A percentile compares a stretch with the other conserved stretches of the same genome.
phyloP scores from a whole-genome alignment of 2,797 vertebrate genomes.

The Rhynchotus rufescens region DNA sequence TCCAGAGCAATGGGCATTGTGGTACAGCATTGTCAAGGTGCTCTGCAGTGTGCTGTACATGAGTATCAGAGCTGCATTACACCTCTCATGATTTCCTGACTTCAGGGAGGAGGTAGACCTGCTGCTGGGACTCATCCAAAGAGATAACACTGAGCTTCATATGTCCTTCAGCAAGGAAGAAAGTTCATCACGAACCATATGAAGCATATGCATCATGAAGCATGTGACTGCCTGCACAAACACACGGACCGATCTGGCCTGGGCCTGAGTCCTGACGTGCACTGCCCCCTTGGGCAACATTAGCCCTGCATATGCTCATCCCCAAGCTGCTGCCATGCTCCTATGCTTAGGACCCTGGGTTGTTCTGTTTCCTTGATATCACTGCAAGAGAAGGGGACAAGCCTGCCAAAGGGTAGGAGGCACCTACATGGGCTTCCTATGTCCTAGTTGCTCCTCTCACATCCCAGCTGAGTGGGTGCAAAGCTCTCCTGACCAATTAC shows the following conservation, averaged over 20 bases:
- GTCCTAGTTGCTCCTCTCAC: not conserved
- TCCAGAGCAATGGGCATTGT: not conserved
- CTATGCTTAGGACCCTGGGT: not conserved
- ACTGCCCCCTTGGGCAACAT: not conserved
- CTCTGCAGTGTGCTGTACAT: not conserved
- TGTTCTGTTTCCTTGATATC: not conserved
- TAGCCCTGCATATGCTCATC: not conserved
- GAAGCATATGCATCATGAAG: not conserved
- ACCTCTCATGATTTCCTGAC: not conserved
- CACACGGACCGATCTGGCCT: not conserved
- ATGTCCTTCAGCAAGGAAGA: not conserved
- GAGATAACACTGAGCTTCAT: not conserved
- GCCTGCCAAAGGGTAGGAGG: not conserved
- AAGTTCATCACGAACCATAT: not conserved
- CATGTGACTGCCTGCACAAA: fast-evolving
- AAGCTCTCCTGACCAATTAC: not conserved
- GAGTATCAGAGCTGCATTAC: not conserved
- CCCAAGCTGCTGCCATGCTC: not conserved
- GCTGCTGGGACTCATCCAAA: not conserved
- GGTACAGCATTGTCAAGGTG: not conserved
- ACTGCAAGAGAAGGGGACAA: not conserved
- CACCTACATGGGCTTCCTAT: not conserved
- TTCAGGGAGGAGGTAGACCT: not conserved
- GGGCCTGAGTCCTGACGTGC: not conserved
- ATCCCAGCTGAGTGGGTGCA: not conserved